Evolutionary conservation across 2,113 vertebrate species (phyloP).

Genomic region (Tetraodon nigroviridis): DNA sequence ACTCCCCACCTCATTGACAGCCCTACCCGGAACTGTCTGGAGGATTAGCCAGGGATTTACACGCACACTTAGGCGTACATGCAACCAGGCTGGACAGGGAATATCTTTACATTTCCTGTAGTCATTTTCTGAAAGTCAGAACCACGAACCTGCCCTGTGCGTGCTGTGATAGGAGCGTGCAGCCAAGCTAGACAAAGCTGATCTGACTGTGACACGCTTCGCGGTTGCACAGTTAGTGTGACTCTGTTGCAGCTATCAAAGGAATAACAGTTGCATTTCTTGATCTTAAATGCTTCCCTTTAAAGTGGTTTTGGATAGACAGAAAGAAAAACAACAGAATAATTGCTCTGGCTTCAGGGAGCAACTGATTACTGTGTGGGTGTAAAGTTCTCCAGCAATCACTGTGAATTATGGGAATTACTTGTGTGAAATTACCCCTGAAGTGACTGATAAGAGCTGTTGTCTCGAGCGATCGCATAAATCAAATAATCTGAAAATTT

Average conservation of each 20-base stretch:
- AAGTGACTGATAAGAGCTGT: slow-evolving; percentile 18
- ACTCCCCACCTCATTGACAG: too few species aligned
- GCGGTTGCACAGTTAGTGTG: background rate
- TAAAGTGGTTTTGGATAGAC: slow-evolving; percentile 5
- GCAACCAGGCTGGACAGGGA: background rate
- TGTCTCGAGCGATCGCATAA: slow-evolving; percentile 9
- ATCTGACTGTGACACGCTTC: background rate
- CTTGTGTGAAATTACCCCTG: slow-evolving; percentile 12
- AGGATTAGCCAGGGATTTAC: too few species aligned
- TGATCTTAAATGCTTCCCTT: slow-evolving; percentile 1
- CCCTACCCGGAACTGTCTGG: too few species aligned
- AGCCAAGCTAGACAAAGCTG: background rate
- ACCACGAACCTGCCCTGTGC: background rate
- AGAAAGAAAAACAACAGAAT: slow-evolving; percentile 1
- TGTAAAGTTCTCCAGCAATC: slow-evolving; percentile 13
- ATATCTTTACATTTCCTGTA: background rate
- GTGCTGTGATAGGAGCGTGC: too few species aligned
- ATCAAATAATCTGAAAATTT: slow-evolving; percentile 12
- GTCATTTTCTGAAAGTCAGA: background rate
- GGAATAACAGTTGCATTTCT: background rate
- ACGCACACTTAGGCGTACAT: too few species aligned
- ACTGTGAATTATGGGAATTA: slow-evolving; percentile 25
- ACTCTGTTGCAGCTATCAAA: slow-evolving; percentile 4
- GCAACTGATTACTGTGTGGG: slow-evolving; percentile 13
- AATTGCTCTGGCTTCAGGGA: background rate